Conservation (phyloP, 2,113 vertebrate genomes). For the Oryzias woworae region DNA sequence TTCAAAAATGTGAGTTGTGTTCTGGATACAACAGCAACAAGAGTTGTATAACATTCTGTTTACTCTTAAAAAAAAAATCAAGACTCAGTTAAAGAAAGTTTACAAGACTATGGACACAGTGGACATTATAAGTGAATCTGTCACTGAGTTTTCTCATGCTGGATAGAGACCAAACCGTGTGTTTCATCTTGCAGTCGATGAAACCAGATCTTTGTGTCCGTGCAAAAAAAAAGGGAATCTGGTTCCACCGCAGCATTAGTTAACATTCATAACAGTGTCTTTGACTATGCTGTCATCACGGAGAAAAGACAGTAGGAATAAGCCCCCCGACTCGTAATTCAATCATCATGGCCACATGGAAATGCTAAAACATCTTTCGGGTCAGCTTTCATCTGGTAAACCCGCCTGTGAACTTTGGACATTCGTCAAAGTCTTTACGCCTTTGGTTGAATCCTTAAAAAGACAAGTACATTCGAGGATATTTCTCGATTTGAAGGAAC, state of each 20-base stretch:
- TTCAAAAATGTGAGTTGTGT: constrained; percentile 17
- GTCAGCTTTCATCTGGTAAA: constrained; percentile 29
- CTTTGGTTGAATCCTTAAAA: background rate
- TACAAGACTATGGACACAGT: too few species aligned
- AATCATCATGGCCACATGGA: constrained; percentile 30
- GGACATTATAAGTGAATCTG: too few species aligned
- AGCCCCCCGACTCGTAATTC: constrained; percentile 14
- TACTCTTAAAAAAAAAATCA: too few species aligned
- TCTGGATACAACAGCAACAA: constrained; percentile 42
- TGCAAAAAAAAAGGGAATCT: constrained; percentile 1
- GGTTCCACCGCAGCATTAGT: constrained; percentile 26
- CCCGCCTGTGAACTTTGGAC: constrained; percentile 13
- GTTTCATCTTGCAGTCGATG: background rate
- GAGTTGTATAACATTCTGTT: background rate
- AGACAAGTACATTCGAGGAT: constrained; percentile 1
- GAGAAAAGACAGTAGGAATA: constrained; percentile 21
- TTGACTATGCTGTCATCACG: constrained; percentile 19
- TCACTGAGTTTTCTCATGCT: constrained; percentile 1
- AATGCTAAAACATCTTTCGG: constrained; percentile 35
- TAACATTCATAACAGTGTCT: constrained; percentile 22
- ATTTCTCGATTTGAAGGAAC: constrained; percentile 7
- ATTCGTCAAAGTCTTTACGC: background rate
- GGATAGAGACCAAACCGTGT: background rate
- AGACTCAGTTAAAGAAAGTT: too few species aligned
- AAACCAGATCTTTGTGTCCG: constrained; percentile 7